These are phyloP conservation scores for Heliconius melpomene DNA, from an alignment of 1,140 invertebrate species.

Conservation along the genomic window DNA sequence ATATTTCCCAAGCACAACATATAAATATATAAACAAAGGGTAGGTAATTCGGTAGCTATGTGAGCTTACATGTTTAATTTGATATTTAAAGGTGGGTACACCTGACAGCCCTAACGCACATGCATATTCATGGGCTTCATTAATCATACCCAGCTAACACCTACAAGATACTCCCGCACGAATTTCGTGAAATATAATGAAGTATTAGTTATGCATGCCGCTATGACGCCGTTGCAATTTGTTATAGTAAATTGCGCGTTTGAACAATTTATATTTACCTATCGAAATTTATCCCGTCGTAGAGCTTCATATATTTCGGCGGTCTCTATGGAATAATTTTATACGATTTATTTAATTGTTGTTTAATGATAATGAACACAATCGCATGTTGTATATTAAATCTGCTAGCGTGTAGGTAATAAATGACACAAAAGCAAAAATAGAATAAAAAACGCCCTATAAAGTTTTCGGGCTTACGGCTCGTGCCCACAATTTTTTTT, in stretches of 20 bases:
- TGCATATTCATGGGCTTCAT: conserved; percentile 78
- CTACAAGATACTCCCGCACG: conserved; percentile 47
- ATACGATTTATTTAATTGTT: not conserved
- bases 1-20: conserved; percentile 1
- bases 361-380: conserved; percentile 9
- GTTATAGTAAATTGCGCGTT: conserved; percentile 37
- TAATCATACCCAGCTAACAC: conserved; percentile 66
- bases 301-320: not conserved
- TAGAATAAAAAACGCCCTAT: conserved; percentile 16
- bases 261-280: conserved; percentile 13
- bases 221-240: conserved; percentile 42
- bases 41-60: conserved; percentile 30
- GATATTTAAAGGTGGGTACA: conserved; percentile 72
- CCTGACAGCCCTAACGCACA: conserved; percentile 68
- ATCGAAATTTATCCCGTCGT: not conserved
- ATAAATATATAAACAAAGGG: conserved; percentile 19
- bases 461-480: conserved; percentile 35
- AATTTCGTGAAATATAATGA: conserved; percentile 51
- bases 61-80: conserved; percentile 72
- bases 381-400: not conserved
- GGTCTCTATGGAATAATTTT: not conserved
- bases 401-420: not conserved
- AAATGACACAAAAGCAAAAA: conserved; percentile 25
- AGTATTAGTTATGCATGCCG: conserved; percentile 48
- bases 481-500: conserved; percentile 71